These are phyloP conservation scores for Pantherophis guttatus DNA, from an alignment of 2,113 vertebrate genomes.

Conservation along the genomic window DNA sequence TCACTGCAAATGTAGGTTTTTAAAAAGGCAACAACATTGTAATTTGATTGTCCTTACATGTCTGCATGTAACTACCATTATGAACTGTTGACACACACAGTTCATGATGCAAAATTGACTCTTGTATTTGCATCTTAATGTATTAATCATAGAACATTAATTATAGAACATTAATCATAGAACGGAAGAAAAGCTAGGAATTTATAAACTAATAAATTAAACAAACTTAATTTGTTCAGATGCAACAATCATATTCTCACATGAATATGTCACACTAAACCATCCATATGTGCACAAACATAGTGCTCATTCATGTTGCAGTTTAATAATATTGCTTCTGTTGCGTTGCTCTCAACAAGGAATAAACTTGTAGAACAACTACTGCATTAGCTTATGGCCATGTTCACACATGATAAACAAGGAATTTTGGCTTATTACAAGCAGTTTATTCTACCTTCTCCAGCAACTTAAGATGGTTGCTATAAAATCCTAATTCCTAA, in stretches of 20 bases:
- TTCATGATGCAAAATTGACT: neutral
- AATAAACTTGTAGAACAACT: neutral
- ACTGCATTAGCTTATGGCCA: neutral
- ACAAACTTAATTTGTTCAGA: neutral
- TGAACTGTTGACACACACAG: neutral
- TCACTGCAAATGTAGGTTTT: neutral
- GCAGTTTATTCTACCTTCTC: neutral
- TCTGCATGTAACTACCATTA: neutral
- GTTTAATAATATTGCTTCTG: neutral
- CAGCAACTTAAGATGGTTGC: neutral
- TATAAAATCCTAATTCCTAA: neutral
- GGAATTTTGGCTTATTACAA: neutral
- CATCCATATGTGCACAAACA: neutral
- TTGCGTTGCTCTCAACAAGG: neutral
- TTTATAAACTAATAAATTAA: neutral
- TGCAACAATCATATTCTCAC: neutral
- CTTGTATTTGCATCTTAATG: neutral
- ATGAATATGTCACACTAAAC: neutral
- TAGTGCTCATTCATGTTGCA: neutral
- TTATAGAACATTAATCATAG: neutral
- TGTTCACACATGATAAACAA: neutral
- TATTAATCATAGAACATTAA: neutral
- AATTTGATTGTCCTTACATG: neutral
- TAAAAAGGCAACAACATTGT: neutral
- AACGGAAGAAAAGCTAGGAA: neutral